phyloP scores from a whole-genome alignment of 64 coral and sea anemone genomes.

The Actinia equina region DNA sequence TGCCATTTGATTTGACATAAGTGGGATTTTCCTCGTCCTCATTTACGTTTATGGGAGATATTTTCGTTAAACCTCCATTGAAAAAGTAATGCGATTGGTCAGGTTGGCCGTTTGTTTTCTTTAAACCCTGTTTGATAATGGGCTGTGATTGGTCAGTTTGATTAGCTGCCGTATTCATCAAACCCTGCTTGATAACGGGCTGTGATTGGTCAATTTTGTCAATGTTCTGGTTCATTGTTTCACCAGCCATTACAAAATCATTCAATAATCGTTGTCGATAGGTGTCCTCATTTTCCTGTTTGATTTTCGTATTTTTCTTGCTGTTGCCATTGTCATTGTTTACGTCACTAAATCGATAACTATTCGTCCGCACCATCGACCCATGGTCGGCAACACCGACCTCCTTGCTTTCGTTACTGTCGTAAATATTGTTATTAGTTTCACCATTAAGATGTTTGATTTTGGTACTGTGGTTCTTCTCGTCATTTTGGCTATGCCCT shows the following conservation, averaged over 20 bases:
- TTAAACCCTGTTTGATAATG: background rate
- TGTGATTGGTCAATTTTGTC: background rate
- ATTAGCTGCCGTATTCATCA: background rate
- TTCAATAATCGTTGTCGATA: background rate
- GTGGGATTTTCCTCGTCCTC: background rate
- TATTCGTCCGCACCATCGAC: background rate
- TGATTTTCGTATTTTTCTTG: background rate
- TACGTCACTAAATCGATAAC: background rate
- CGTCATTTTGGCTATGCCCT: background rate
- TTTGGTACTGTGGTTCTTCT: background rate
- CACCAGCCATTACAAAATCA: background rate
- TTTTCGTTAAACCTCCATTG: constrained; percentile 12
- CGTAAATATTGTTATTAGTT: background rate
- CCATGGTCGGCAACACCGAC: background rate
- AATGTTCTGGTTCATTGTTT: background rate
- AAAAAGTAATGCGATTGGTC: background rate
- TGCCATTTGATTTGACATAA: constrained; percentile 1
- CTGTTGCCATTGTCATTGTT: background rate
- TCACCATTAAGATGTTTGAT: background rate
- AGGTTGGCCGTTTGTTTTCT: background rate
- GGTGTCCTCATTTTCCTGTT: background rate
- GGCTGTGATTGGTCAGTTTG: background rate
- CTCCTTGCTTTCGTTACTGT: background rate
- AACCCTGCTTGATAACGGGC: background rate
- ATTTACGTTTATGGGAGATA: background rate